Percentiles rank a stretch among this genome's conserved stretches.
Conservation (phyloP, 2,888 invertebrate genomes). For the Cecidostiba fungosa region DNA sequence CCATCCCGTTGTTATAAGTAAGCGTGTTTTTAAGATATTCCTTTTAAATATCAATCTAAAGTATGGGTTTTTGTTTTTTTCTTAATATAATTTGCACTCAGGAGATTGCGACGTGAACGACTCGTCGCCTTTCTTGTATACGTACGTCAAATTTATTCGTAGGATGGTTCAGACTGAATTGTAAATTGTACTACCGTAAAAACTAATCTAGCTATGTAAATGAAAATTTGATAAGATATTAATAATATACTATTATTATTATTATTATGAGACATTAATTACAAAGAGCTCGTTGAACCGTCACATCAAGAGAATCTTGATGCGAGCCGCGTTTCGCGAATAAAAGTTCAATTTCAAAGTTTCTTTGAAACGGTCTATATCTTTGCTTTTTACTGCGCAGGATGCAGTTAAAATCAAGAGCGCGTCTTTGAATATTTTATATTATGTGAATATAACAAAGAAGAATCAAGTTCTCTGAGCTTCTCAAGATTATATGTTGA, state of each 20-base stretch:
- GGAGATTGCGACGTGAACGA: background rate
- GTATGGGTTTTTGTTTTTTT: background rate
- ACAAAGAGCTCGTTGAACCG: conserved; percentile 34
- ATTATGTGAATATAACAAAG: conserved; percentile 39
- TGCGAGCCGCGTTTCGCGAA: conserved; percentile 35
- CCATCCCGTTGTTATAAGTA: conserved; percentile 48
- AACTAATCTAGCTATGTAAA: conserved; percentile 55
- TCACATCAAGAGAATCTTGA: conserved; percentile 7
- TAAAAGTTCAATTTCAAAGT: conserved; percentile 42
- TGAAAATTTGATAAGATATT: conserved; percentile 56
- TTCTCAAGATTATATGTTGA: conserved; percentile 22
- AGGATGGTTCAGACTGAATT: conserved; percentile 64
- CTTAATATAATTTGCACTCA: conserved; percentile 12
- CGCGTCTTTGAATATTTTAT: conserved; percentile 42
- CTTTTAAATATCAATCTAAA: background rate
- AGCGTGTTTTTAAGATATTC: background rate
- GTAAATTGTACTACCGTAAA: conserved; percentile 60
- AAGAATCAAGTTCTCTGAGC: conserved; percentile 15
- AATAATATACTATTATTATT: conserved; percentile 27
- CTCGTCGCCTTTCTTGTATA: conserved; percentile 33
- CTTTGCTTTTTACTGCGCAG: conserved; percentile 54
- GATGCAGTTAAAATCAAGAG: conserved; percentile 54
- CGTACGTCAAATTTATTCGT: conserved; percentile 26
- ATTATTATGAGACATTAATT: conserved; percentile 34
- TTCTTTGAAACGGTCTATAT: conserved; percentile 18